Evolutionary conservation across 1,140 invertebrate genomes (phyloP), one percentile per base, ranked within the genome.

Genomic region (Paraescarpia echinospica): DNA sequence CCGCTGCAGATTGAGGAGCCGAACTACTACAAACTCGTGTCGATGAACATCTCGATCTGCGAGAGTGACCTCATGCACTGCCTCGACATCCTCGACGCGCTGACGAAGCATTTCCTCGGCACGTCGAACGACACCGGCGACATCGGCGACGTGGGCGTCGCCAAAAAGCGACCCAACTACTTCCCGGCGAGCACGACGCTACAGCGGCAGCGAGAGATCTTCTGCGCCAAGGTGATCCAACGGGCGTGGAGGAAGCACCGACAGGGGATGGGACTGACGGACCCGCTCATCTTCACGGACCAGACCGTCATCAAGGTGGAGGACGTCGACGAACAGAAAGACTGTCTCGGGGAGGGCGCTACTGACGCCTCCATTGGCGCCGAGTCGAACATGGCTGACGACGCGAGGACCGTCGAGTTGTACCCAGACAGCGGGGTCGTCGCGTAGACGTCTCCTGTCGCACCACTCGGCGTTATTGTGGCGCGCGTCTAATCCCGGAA

Each of bases 11-110:
- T 99, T 94, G 98, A 99, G 95, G 99, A 99, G 96, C 99, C 99
- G 91, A 99, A 99, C 96, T 99, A 99, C 97, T 99, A 99, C 96
- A 99, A 99, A 97, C 98, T 99, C 95, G 98, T 99, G 95, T 98
- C 98, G 94, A 98, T 99, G 98, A 98, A 99, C 96, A 99, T 99
- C 96, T 98, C 99, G 91, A 99, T 99, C 95, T 99, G 99, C 97
- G 98, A 99, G 96, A 98, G 98, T 89, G 99, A 99, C 96, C 97
- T 98, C 96, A 98, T 99, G 97, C 99, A 98, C 97, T 99, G 99
- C 96, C 98, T 99, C 94, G 99, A 99, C 96, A 99, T 99, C 95
- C 97, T 99, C 94, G 99, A 99, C 96, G 98, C 98, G 48, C 97
- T 99, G 92, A 97, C 97, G 33, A 97, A 97, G 94, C 98, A 99